These are phyloP conservation scores for Penaeus monodon DNA, from an alignment of 2,888 invertebrate genomes.

Conservation along the genomic window DNA sequence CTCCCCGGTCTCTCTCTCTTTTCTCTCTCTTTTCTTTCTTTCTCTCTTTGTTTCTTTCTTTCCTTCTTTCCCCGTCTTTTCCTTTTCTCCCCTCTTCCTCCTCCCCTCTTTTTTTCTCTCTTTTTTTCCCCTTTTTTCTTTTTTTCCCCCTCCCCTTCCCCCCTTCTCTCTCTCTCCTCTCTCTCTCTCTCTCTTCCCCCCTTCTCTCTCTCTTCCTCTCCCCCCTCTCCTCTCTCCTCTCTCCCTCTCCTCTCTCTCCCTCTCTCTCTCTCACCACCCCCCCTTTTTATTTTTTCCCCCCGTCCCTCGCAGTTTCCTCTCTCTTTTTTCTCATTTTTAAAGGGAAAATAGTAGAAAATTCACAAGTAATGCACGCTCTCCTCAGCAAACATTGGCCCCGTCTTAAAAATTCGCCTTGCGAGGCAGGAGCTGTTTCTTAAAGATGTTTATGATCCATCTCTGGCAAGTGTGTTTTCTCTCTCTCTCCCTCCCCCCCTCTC, in stretches of 20 bases:
- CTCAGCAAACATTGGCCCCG: too few species aligned
- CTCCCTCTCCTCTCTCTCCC: background rate
- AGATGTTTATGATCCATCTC: too few species aligned
- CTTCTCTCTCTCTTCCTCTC: background rate
- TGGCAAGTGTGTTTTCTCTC: too few species aligned
- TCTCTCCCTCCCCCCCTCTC: too few species aligned
- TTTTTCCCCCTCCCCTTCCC: background rate
- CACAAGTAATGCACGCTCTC: too few species aligned
- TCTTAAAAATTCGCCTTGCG: too few species aligned
- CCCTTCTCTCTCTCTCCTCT: background rate
- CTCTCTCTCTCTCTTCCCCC: background rate
- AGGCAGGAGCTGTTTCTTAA: too few species aligned
- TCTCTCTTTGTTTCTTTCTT: background rate
- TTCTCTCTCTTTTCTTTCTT: too few species aligned
- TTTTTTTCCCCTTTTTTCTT: background rate
- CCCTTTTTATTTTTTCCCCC: too few species aligned
- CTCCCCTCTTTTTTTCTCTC: background rate
- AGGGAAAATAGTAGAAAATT: too few species aligned
- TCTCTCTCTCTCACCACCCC: rapidly evolving
- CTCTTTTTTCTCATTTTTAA: too few species aligned
- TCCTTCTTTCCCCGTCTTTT: background rate
- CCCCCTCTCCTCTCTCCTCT: background rate
- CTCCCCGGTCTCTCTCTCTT: background rate
- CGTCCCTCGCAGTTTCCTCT: background rate
- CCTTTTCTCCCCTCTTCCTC: background rate